Evolutionary conservation across 2,888 invertebrate species (phyloP).

Genomic region (Acleris emargana): DNA sequence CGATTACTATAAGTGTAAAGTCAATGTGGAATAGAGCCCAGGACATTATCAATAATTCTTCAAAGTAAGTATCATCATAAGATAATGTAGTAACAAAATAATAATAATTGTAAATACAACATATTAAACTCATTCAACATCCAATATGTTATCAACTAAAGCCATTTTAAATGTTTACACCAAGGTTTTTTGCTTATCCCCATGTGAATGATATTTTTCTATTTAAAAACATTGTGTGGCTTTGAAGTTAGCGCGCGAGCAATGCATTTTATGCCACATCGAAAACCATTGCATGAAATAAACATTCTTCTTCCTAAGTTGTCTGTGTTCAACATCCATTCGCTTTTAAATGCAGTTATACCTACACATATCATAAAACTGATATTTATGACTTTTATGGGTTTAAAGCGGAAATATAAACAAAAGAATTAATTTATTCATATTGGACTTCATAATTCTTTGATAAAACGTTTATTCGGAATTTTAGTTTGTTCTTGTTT

Average conservation of each 20-base stretch:
- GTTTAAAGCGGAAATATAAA: slow-evolving; percentile 12
- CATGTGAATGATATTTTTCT: no score
- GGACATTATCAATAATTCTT: no score
- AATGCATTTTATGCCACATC: slow-evolving; percentile 1
- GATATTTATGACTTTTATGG: slow-evolving; percentile 9
- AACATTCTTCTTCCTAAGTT: slow-evolving; percentile 6
- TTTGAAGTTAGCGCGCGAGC: not conserved
- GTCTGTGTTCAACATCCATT: not conserved
- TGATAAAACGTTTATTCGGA: slow-evolving; percentile 6
- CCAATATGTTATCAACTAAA: no score
- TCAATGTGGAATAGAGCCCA: no score
- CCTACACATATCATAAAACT: slow-evolving; percentile 13
- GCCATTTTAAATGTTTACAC: no score
- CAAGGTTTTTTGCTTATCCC: no score
- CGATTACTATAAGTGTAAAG: no score
- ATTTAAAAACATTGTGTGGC: not conserved
- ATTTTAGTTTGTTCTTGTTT: not conserved
- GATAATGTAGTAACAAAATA: no score
- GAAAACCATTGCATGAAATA: slow-evolving; percentile 1
- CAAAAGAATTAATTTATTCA: slow-evolving; percentile 25
- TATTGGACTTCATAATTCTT: slow-evolving; percentile 8
- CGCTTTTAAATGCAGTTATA: not conserved
- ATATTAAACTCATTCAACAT: no score
- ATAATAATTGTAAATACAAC: no score
- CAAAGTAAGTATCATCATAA: no score